Evolutionary conservation across 2,797 vertebrate genomes (phyloP).

Genomic region (Girardinus metallicus): DNA sequence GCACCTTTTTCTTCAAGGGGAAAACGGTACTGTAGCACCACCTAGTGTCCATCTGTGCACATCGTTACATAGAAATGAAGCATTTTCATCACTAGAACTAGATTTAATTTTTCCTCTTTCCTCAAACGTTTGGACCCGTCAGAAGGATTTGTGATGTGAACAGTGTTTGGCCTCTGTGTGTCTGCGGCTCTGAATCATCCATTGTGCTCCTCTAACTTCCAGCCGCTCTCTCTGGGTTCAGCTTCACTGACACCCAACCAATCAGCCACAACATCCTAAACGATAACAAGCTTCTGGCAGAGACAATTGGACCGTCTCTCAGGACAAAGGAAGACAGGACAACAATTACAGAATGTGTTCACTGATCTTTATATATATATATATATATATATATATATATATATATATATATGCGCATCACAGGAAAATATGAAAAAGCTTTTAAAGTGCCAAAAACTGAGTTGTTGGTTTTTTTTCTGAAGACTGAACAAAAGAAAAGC

Average conservation of each 20-base stretch:
- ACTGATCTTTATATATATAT: no score
- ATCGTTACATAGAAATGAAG: not conserved
- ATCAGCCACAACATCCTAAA: not conserved
- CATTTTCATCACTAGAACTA: not conserved
- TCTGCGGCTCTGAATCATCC: slow-evolving; percentile 35
- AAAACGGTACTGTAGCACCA: no score
- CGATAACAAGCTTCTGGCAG: not conserved
- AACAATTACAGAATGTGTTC: not conserved
- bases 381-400: no score
- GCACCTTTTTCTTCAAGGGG: no score
- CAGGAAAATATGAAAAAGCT: not conserved
- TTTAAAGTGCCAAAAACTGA: not conserved
- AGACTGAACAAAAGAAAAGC: not conserved
- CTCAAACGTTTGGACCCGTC: not conserved
- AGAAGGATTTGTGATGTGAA: not conserved
- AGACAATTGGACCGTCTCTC: not conserved
- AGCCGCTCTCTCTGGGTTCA: not conserved
- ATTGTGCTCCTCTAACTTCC: slow-evolving; percentile 38
- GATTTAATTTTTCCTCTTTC: not conserved
- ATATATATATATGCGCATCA: no score
- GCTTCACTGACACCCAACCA: not conserved
- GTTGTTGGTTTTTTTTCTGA: no score
- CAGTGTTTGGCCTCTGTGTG: slow-evolving; percentile 16
- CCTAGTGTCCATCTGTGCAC: no score
- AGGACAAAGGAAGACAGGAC: slow-evolving; percentile 5